Evolutionary conservation across 2,888 invertebrate genomes (phyloP), one percentile per base, ranked within the genome.

Genomic region (Platynereis dumerilii): DNA sequence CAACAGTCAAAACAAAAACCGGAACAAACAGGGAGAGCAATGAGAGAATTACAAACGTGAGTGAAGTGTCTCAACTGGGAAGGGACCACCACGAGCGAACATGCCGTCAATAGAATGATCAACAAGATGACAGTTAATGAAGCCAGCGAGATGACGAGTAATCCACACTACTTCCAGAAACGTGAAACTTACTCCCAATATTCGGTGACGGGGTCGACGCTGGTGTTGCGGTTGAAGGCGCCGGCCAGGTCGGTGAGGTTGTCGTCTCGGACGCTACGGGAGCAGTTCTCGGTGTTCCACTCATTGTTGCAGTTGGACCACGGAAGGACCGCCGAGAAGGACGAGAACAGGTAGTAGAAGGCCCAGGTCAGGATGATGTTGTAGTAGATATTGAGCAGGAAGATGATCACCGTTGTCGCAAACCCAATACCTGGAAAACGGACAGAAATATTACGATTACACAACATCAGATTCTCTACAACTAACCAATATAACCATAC

Each of bases 381-480:
- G 75, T 86, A 86, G 74, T 86, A 86, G 24, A 82, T 75, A 71
- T 86, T 86, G 24, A 85, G 76, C 28, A 84, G 76, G 74, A 83
- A 83, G 64, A 83, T 83, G 60, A 85, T 84, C 17, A 84, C 73
- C 2, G 83, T 78, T 0, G 85, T 85, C 17, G 84, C 85, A 68
- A 80, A 82, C 1, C 85, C 85, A 61, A 85, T 84, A 34, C 85
- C 87, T 87, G 74, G 5, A 74, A 65, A n/a, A 53, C 26, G n/a
- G n/a, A n/a, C n/a, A n/a, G n/a, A 39, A 15, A 55, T 20, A 22
- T 53, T 17, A 53, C 10, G 22, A 53, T 20, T 15, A 10, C 22
- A 20, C n/a, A 53, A 10, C 12, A 53, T 15, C 15, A 20, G 20
- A 10, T 22, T 15, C n/a, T 20, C n/a, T 10, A 10, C 10, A 10